Evolutionary conservation across 2,888 invertebrate genomes (phyloP).

Genomic region (Caenorhabditis uteleia): DNA sequence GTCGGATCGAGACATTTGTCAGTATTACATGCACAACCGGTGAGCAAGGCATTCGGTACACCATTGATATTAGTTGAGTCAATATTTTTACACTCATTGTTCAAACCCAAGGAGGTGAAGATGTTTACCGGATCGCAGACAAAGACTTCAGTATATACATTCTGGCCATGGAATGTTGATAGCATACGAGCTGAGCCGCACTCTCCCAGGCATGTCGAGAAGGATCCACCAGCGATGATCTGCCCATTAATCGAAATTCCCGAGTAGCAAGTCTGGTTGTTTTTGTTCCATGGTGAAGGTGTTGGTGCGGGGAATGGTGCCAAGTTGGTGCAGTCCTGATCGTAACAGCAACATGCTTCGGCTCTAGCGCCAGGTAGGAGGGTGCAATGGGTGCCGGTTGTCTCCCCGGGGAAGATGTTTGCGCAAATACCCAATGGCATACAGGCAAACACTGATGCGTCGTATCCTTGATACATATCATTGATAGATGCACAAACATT

Average conservation of each 20-base stretch:
- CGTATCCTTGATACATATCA: constrained; percentile 29
- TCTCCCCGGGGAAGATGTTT: constrained; percentile 14
- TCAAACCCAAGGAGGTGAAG: constrained; percentile 36
- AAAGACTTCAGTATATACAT: constrained; percentile 38
- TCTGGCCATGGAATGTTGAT: constrained; percentile 18
- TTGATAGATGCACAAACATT: constrained; percentile 35
- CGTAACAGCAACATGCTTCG: constrained; percentile 39
- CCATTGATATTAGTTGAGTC: constrained; percentile 23
- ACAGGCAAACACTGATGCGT: constrained; percentile 38
- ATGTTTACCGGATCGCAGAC: constrained; percentile 48
- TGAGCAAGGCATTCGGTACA: constrained; percentile 28
- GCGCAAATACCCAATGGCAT: constrained; percentile 35
- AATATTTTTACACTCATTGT: constrained; percentile 42
- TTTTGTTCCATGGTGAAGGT: constrained; percentile 32
- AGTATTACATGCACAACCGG: constrained; percentile 44
- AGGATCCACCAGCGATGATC: constrained; percentile 8
- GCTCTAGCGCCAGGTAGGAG: constrained; percentile 23
- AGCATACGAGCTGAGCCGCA: constrained; percentile 43
- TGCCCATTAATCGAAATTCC: constrained; percentile 39
- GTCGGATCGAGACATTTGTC: constrained; percentile 49
- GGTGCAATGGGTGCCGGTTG: constrained; percentile 10
- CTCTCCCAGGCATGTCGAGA: constrained; percentile 39
- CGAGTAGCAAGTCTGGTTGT: constrained; percentile 40
- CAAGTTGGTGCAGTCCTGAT: constrained; percentile 17
- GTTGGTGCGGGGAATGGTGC: constrained; percentile 29